Percentiles rank a stretch among this genome's conserved stretches.
Conservation (phyloP, 2,113 vertebrate genomes). For the Proterorhinus semilunaris region DNA sequence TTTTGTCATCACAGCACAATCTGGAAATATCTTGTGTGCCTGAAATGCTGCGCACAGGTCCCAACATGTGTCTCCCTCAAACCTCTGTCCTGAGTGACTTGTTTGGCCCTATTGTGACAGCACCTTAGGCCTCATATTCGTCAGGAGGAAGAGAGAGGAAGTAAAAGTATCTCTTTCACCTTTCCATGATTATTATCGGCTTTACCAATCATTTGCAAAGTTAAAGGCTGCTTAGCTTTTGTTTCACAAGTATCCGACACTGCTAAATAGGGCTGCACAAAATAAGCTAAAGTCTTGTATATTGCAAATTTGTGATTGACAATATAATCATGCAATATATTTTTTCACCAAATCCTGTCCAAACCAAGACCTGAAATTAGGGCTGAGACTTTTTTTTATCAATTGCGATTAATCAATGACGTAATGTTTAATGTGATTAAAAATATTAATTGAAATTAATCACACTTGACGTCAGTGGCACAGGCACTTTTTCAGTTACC, state of each 20-base stretch:
- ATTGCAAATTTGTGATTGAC: no score
- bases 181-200: constrained; percentile 38
- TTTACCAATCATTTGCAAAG: constrained; percentile 54
- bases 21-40: constrained; percentile 41
- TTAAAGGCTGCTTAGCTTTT: constrained; percentile 40
- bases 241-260: constrained; percentile 11
- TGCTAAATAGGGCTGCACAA: not conserved
- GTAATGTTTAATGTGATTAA: no score
- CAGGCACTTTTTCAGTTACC: no score
- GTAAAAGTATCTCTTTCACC: constrained; percentile 46
- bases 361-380: no score
- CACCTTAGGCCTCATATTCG: constrained; percentile 50
- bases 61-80: constrained; percentile 40
- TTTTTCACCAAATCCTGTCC: no score
- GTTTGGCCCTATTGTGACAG: constrained; percentile 58
- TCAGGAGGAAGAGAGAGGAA: constrained; percentile 48
- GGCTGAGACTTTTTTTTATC: no score
- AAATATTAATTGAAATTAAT: no score
- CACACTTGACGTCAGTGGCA: no score
- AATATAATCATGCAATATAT: no score
- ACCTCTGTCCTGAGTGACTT: constrained; percentile 47
- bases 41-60: constrained; percentile 47
- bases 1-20: constrained; percentile 40
- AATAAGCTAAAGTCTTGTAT: no score
- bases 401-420: no score